Conservation (phyloP, 37 sponge, comb jelly and placozoan genomes). For the Agelas oroides region DNA sequence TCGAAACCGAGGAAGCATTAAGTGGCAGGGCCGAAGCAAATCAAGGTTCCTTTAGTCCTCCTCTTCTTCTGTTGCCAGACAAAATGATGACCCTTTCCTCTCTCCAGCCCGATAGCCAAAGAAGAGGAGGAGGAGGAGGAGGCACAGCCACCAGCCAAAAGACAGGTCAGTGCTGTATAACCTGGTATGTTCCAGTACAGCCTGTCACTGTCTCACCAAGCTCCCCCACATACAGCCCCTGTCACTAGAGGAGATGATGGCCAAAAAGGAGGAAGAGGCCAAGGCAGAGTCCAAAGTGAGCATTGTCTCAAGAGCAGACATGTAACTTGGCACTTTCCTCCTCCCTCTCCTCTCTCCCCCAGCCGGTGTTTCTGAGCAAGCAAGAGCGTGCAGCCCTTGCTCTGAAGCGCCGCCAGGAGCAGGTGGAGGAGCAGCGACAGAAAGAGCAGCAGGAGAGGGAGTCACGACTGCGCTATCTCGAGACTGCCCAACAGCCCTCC, state of each 20-base stretch:
- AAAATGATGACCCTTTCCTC: no score
- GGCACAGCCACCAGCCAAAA: no score
- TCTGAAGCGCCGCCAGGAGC: constrained; percentile 81
- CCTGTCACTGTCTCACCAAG: not conserved
- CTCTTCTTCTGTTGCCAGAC: no score
- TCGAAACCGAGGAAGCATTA: no score
- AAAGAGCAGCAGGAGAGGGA: constrained; percentile 74
- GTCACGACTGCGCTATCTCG: constrained; percentile 53
- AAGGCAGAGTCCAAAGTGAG: constrained; percentile 77
- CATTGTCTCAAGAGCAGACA: no score
- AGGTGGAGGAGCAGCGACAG: constrained; percentile 67
- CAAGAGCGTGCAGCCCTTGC: constrained; percentile 88
- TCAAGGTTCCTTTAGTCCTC: no score
- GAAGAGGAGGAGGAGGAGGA: no score
- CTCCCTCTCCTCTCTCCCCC: not conserved
- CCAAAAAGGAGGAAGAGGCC: constrained; percentile 80
- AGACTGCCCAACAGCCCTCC: not conserved
- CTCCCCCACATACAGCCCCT: constrained; percentile 74
- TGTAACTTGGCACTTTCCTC: not conserved
- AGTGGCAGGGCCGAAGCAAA: no score
- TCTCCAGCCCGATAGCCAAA: no score
- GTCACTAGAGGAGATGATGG: constrained; percentile 93
- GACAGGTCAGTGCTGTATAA: no score
- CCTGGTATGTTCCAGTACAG: no score
- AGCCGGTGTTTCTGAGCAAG: constrained; percentile 94